Percentiles rank a stretch among this genome's conserved stretches.
phyloP scores from a whole-genome alignment of 2,888 invertebrate species.

The Spicauda simplicius region DNA sequence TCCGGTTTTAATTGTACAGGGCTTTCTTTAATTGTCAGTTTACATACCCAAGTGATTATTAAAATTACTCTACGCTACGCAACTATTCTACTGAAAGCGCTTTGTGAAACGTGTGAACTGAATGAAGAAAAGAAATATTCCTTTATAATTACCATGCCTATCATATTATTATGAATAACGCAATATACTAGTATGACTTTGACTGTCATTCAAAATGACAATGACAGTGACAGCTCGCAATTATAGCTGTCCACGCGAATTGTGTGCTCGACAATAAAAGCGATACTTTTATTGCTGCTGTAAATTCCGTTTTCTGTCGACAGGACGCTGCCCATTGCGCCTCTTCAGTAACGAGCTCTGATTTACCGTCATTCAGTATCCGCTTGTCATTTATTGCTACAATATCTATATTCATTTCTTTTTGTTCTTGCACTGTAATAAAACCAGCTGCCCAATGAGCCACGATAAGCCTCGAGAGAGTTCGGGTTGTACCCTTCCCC shows the following conservation, averaged over 20 bases:
- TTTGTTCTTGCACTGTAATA: slow-evolving; percentile 7
- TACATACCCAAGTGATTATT: no score
- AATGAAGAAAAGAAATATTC: no score
- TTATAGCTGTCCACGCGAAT: slow-evolving; percentile 81
- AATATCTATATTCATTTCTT: slow-evolving; percentile 18
- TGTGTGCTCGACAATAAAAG: slow-evolving; percentile 79
- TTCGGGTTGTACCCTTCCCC: not conserved
- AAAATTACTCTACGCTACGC: no score
- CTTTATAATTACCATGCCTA: no score
- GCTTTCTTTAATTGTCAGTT: no score
- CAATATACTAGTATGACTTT: not conserved
- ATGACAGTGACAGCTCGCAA: slow-evolving; percentile 65
- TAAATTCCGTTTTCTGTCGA: slow-evolving; percentile 70
- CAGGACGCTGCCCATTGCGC: slow-evolving; percentile 54
- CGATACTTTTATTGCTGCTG: slow-evolving; percentile 80
- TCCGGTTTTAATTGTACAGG: no score
- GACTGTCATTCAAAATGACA: slow-evolving; percentile 67
- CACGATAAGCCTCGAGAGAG: not conserved
- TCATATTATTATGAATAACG: no score
- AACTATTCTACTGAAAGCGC: no score
- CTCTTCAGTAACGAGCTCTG: slow-evolving; percentile 25
- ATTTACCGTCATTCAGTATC: slow-evolving; percentile 27
- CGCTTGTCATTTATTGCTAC: slow-evolving; percentile 14
- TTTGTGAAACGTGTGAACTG: no score
- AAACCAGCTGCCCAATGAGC: slow-evolving; percentile 5